A percentile compares a stretch with the other conserved stretches of the same genome.
Evolutionary conservation across 2,113 vertebrate species (phyloP).

Genomic region (Brachypodius melanocephalos): DNA sequence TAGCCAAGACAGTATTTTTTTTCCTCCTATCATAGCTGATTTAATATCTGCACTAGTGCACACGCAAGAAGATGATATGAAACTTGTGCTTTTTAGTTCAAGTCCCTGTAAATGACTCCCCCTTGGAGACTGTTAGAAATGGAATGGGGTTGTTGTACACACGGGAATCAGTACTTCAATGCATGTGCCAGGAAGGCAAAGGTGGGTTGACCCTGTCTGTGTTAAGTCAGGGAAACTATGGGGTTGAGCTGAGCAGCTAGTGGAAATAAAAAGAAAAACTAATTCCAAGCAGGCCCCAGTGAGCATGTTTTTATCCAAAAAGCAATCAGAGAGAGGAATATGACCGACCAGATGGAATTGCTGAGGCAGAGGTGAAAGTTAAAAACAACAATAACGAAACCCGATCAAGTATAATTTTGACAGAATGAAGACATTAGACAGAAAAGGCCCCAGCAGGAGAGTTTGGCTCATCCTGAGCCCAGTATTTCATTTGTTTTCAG

Average conservation of each 20-base stretch:
- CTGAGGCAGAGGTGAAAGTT: slow-evolving; percentile 58
- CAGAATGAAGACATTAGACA: slow-evolving; percentile 40
- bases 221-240: background rate
- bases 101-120: slow-evolving; percentile 14
- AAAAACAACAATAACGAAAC: slow-evolving; percentile 42
- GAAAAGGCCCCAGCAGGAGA: background rate
- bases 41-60: slow-evolving; percentile 23
- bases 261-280: slow-evolving; percentile 65
- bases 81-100: slow-evolving; percentile 26
- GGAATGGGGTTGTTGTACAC: slow-evolving; percentile 23
- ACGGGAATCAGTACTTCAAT: background rate
- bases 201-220: background rate
- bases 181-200: slow-evolving; percentile 42
- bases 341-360: slow-evolving; percentile 65
- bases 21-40: background rate
- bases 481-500: background rate
- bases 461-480: background rate
- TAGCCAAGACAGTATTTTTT: slow-evolving; percentile 11
- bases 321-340: slow-evolving; percentile 53
- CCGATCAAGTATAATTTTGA: slow-evolving; percentile 40
- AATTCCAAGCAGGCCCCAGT: slow-evolving; percentile 61
- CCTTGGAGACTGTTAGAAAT: background rate
- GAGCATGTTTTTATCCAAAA: slow-evolving; percentile 71
- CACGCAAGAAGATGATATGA: background rate
- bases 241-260: background rate